phyloP scores from a whole-genome alignment of 2,797 vertebrate genomes.

The Florisuga fusca region DNA sequence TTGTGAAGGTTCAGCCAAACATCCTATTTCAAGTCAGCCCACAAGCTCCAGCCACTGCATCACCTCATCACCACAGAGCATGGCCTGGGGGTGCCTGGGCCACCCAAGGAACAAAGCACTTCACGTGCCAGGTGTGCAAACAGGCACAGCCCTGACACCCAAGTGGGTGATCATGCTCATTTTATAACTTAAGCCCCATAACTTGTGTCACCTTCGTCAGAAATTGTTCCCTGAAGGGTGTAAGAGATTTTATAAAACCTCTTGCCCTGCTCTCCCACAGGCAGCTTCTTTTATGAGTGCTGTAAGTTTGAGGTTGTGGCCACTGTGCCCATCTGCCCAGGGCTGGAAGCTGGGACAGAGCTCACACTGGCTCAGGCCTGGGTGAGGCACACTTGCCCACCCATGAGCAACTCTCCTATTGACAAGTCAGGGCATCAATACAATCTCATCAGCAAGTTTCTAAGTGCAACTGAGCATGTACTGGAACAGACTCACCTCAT shows the following conservation, averaged over 20 bases:
- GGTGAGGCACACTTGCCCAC: not conserved
- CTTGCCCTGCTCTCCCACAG: too few species aligned
- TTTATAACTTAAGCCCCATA: not conserved
- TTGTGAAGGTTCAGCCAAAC: not conserved
- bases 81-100: not conserved
- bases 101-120: not conserved
- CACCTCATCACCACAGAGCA: not conserved
- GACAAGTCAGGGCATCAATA: not conserved
- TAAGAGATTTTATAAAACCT: not conserved
- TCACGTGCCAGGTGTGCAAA: accelerated
- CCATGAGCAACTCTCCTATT: not conserved
- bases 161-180: not conserved
- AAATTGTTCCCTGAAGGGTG: not conserved
- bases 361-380: not conserved
- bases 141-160: not conserved
- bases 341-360: not conserved
- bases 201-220: not conserved
- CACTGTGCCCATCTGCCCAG: not conserved
- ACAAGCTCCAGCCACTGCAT: not conserved
- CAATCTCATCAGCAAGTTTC: not conserved
- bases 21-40: not conserved
- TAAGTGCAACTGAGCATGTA: not conserved
- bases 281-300: too few species aligned
- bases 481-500: not conserved
- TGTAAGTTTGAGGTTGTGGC: not conserved